Percentiles rank a stretch among this genome's conserved stretches.
These are phyloP conservation scores for Gallinago nigripennis DNA, from an alignment of 2,797 vertebrate species.

Conservation along the genomic window DNA sequence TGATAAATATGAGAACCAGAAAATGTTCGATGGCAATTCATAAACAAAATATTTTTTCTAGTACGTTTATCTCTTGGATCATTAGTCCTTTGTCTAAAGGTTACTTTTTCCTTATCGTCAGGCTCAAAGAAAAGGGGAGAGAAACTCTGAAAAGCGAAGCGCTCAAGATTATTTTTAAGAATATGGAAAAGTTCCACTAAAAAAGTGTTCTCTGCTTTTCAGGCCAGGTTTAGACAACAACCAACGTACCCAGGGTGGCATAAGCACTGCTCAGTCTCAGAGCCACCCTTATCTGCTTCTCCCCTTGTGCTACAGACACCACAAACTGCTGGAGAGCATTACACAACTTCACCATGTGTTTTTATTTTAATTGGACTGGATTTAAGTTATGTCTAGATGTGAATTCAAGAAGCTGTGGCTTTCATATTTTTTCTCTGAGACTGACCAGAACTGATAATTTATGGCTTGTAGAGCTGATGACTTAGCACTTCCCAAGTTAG, in stretches of 20 bases:
- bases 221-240: neutral
- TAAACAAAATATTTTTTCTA: neutral
- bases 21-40: neutral
- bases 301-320: neutral
- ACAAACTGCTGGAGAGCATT: neutral
- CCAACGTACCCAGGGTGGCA: neutral
- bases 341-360: neutral
- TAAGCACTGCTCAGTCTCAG: neutral
- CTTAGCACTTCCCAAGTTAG: neutral
- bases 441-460: constrained; percentile 22
- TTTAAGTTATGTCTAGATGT: neutral
- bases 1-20: neutral
- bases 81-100: neutral
- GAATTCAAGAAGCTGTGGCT: neutral
- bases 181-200: neutral
- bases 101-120: neutral
- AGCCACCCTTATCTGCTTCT: neutral
- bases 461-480: neutral
- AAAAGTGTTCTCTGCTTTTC: neutral
- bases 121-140: neutral
- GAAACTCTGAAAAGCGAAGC: neutral
- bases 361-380: neutral
- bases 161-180: neutral
- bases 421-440: neutral
- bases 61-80: neutral